These are phyloP conservation scores for Lithobates pipiens DNA, from an alignment of 2,797 vertebrate species.

Conservation along the genomic window DNA sequence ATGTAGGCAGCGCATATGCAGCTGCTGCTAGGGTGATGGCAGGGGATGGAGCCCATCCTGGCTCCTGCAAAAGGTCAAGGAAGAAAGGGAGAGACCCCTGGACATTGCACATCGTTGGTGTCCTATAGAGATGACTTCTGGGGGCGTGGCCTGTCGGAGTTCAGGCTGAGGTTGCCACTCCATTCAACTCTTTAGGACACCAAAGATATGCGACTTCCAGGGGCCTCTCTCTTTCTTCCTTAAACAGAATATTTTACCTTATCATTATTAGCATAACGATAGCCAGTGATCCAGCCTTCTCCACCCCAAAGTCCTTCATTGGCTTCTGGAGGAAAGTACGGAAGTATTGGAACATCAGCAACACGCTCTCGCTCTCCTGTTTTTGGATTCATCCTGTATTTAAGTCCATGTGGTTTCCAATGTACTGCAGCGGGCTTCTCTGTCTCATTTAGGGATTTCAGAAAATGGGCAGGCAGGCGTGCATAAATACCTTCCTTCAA, in stretches of 20 bases:
- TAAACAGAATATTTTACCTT: slow-evolving; percentile 79
- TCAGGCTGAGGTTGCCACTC: too few relatives aligned
- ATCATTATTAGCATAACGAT: slow-evolving; percentile 84
- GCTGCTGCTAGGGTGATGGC: too few relatives aligned
- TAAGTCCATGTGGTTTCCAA: slow-evolving; percentile 81
- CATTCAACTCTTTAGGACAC: too few relatives aligned
- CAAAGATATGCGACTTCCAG: too few relatives aligned
- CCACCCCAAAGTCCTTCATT: slow-evolving; percentile 91
- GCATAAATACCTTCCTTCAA: slow-evolving; percentile 84
- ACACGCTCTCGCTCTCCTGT: slow-evolving; percentile 84
- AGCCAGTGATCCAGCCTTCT: slow-evolving; percentile 88
- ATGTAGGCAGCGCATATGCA: too few relatives aligned
- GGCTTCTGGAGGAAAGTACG: slow-evolving; percentile 84
- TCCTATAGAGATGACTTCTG: too few relatives aligned
- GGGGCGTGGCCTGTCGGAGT: too few relatives aligned
- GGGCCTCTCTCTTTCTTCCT: too few relatives aligned
- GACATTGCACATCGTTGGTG: too few relatives aligned
- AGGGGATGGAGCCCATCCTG: too few relatives aligned
- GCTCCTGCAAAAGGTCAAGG: too few relatives aligned
- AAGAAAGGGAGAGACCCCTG: too few relatives aligned
- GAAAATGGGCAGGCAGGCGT: slow-evolving; percentile 87
- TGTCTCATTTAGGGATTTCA: slow-evolving; percentile 76
- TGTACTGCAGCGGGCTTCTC: slow-evolving; percentile 83
- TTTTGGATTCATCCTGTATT: slow-evolving; percentile 77
- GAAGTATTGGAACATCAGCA: slow-evolving; percentile 86